phyloP scores from a whole-genome alignment of 1,140 invertebrate genomes.

The Goniozus legneri region DNA sequence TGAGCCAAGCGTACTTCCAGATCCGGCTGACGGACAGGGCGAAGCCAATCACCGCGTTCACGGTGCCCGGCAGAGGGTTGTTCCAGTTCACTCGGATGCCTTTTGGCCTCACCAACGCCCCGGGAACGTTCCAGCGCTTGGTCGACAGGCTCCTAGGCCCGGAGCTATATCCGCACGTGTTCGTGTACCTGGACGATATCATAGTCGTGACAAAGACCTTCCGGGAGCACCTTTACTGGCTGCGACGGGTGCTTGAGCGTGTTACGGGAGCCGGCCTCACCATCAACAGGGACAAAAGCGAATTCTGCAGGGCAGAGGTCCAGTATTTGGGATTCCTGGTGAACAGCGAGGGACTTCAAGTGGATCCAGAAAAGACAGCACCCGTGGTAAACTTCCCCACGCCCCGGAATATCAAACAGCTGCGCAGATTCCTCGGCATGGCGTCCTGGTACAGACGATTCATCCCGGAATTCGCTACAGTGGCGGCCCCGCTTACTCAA shows the following conservation, averaged over 20 bases:
- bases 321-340: constrained; percentile 33
- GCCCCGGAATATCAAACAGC: constrained; percentile 21
- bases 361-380: constrained; percentile 29
- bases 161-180: constrained; percentile 20
- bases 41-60: background rate
- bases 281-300: constrained; percentile 24
- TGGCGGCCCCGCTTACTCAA: constrained; percentile 6
- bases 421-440: constrained; percentile 28
- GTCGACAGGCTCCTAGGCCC: background rate
- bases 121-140: background rate
- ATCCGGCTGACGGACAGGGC: constrained; percentile 5
- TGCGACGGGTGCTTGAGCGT: constrained; percentile 16
- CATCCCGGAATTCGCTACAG: constrained; percentile 8
- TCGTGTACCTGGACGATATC: constrained; percentile 31
- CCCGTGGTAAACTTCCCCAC: constrained; percentile 27
- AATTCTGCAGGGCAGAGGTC: constrained; percentile 21
- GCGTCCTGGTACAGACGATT: constrained; percentile 28
- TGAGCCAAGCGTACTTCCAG: constrained; percentile 35
- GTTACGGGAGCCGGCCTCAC: constrained; percentile 15
- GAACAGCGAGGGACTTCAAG: constrained; percentile 15
- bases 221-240: constrained; percentile 18
- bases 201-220: constrained; percentile 21
- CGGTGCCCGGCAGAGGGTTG: background rate
- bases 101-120: background rate
- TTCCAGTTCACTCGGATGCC: background rate